Conservation (phyloP, 2,797 vertebrate genomes). For the Siniperca undulata region DNA sequence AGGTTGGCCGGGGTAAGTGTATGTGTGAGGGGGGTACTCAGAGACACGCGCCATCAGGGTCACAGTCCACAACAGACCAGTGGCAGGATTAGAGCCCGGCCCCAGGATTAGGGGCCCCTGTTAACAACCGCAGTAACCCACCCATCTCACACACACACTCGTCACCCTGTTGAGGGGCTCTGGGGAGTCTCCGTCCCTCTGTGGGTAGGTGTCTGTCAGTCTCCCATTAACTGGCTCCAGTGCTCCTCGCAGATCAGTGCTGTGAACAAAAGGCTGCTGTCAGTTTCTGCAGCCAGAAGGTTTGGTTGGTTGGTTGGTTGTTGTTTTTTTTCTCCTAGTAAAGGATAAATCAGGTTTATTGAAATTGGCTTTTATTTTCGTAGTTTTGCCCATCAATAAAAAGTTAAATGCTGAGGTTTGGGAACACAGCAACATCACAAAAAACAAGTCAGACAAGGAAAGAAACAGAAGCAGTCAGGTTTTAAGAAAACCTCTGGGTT, state of each 20-base stretch:
- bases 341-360: neutral
- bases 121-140: conserved; percentile 77
- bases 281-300: neutral
- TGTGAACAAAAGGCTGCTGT: conserved; percentile 13
- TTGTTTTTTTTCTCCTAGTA: too few species aligned
- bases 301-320: neutral
- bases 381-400: neutral
- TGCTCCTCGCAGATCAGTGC: conserved; percentile 5
- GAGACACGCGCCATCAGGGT: conserved; percentile 81
- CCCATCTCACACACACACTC: conserved; percentile 42
- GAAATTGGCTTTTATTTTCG: neutral
- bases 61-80: conserved; percentile 75
- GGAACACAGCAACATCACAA: neutral
- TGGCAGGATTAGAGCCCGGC: conserved; percentile 82
- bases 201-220: conserved; percentile 59
- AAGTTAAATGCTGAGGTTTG: neutral
- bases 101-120: conserved; percentile 80
- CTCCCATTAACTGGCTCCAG: conserved; percentile 60
- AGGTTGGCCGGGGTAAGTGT: conserved; percentile 24
- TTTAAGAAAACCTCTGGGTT: neutral
- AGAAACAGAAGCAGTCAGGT: neutral
- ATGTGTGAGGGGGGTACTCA: conserved; percentile 31
- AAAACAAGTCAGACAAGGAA: neutral
- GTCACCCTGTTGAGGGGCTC: conserved; percentile 38
- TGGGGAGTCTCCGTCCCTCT: conserved; percentile 34